Conservation (phyloP, 2,888 invertebrate species). For the Gasteruption jaculator region DNA sequence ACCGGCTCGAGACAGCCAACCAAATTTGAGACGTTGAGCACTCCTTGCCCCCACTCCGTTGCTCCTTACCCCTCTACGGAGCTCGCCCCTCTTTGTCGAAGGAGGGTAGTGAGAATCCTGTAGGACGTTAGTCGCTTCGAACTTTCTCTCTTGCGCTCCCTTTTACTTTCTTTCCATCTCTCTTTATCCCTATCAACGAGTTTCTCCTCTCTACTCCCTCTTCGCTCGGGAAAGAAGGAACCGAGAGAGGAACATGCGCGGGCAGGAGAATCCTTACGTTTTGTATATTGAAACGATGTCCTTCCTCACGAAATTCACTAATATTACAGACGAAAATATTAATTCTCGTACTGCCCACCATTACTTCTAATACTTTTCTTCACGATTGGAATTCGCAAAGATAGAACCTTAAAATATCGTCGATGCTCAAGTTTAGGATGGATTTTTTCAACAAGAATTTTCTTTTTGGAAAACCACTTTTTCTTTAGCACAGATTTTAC, state of each 20-base stretch:
- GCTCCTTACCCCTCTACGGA: constrained; percentile 18
- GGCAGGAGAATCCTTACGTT: constrained; percentile 33
- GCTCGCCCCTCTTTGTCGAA: constrained; percentile 17
- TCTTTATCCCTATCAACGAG: constrained; percentile 15
- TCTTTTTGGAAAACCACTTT: too few species aligned
- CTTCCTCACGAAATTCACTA: too few species aligned
- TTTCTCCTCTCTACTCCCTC: constrained; percentile 20
- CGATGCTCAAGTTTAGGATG: too few species aligned
- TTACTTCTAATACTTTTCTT: too few species aligned
- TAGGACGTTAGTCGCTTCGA: constrained; percentile 23
- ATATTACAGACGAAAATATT: too few species aligned
- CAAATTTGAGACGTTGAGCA: constrained; percentile 46
- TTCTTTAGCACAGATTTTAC: too few species aligned
- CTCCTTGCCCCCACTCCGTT: constrained; percentile 29
- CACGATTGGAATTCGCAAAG: too few species aligned
- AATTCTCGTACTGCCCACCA: too few species aligned
- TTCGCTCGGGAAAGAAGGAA: constrained; percentile 13
- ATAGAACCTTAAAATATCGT: too few species aligned
- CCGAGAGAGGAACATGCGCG: constrained; percentile 26
- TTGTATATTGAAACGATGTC: too few species aligned
- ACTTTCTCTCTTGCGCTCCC: constrained; percentile 7
- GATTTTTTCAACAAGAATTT: too few species aligned
- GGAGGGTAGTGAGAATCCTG: constrained; percentile 26
- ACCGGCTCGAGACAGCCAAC: constrained; percentile 44
- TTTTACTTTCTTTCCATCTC: constrained; percentile 18